Evolutionary conservation across 2,113 vertebrate genomes (phyloP).

Genomic region (Hoplias malabaricus): DNA sequence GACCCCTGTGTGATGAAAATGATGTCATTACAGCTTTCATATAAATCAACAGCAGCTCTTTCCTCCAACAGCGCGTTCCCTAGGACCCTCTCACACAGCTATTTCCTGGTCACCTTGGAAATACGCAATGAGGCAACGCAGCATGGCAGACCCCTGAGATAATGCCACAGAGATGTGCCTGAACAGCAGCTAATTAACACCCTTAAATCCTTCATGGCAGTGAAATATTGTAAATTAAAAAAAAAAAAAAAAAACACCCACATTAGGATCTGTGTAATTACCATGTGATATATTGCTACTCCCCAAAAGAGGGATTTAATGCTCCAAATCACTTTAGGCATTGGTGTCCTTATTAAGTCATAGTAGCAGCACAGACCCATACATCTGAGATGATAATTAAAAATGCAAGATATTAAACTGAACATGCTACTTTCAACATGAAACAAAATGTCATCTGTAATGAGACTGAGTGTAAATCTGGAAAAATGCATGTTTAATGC

Average conservation of each 20-base stretch:
- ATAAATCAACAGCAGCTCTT: slow-evolving; percentile 63
- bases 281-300: slow-evolving; percentile 56
- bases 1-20: slow-evolving; percentile 57
- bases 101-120: slow-evolving; percentile 74
- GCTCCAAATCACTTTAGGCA: slow-evolving; percentile 61
- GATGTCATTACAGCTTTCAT: slow-evolving; percentile 68
- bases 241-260: slow-evolving; percentile 57
- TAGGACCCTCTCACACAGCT: slow-evolving; percentile 19
- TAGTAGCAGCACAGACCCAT: slow-evolving; percentile 40
- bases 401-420: slow-evolving; percentile 34
- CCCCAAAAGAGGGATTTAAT: slow-evolving; percentile 25
- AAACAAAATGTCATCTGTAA: slow-evolving; percentile 45
- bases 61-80: slow-evolving; percentile 38
- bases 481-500: background rate
- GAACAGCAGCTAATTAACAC: slow-evolving; percentile 59
- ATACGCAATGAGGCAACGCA: slow-evolving; percentile 20
- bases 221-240: slow-evolving; percentile 57
- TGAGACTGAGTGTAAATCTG: slow-evolving; percentile 37
- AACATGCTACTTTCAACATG: slow-evolving; percentile 46
- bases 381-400: slow-evolving; percentile 61
- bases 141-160: slow-evolving; percentile 54
- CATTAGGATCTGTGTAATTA: slow-evolving; percentile 65
- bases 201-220: slow-evolving; percentile 48
- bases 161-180: slow-evolving; percentile 52
- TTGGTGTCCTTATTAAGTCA: slow-evolving; percentile 66